A percentile compares a stretch with the other conserved stretches of the same genome.
Evolutionary conservation across 2,113 vertebrate species (phyloP).

Genomic region (Perca fluviatilis): DNA sequence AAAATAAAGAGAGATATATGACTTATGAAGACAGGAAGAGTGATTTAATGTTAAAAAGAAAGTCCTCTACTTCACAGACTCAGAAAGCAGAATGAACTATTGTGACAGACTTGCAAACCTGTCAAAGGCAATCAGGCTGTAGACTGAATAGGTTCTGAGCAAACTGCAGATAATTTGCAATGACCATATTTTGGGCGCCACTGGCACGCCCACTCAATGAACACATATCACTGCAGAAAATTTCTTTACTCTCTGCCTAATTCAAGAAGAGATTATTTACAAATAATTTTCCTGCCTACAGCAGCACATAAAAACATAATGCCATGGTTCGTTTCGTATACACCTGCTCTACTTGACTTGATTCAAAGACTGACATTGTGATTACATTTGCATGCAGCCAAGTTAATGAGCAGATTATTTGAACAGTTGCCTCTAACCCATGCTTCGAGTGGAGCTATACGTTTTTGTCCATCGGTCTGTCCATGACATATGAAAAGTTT

Average conservation of each 20-base stretch:
- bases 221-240: slow-evolving; percentile 8
- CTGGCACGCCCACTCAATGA: neutral
- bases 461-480: slow-evolving; percentile 1
- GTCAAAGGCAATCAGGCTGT: slow-evolving; percentile 17
- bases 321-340: neutral
- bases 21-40: neutral
- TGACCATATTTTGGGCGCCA: neutral
- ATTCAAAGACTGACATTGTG: neutral
- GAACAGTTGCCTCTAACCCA: slow-evolving; percentile 5
- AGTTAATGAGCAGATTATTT: slow-evolving; percentile 9
- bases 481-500: slow-evolving; percentile 6
- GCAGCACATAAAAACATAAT: neutral
- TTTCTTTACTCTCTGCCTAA: neutral
- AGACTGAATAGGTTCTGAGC: neutral
- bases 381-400: neutral
- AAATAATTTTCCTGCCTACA: neutral
- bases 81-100: neutral
- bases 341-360: neutral
- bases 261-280: neutral
- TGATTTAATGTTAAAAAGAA: neutral
- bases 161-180: slow-evolving; percentile 3
- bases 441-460: neutral
- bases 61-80: neutral
- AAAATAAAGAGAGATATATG: neutral
- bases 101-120: neutral